A percentile compares a stretch with the other conserved stretches of the same genome.
phyloP scores from a whole-genome alignment of 2,888 invertebrate species.

The Acleris literana region DNA sequence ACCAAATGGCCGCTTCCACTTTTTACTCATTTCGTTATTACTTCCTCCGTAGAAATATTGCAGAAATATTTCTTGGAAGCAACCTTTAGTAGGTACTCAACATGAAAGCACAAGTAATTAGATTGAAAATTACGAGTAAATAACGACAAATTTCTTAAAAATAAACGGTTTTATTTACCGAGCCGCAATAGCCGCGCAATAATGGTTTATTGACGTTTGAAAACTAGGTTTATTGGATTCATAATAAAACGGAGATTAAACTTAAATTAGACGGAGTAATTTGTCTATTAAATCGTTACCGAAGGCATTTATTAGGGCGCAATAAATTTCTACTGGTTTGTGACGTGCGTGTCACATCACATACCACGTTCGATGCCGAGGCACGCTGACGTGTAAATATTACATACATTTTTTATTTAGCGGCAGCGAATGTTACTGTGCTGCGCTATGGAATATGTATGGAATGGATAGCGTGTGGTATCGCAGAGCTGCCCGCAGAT shows the following conservation, averaged over 20 bases:
- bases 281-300: constrained; percentile 49
- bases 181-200: constrained; percentile 55
- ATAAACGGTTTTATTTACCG: constrained; percentile 39
- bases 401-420: too few relatives aligned
- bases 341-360: constrained; percentile 26
- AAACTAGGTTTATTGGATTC: constrained; percentile 60
- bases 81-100: too few relatives aligned
- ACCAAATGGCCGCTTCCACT: not conserved
- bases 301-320: constrained; percentile 37
- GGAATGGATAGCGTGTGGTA: constrained; percentile 6
- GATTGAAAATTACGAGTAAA: not conserved
- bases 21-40: too few relatives aligned
- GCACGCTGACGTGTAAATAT: too few relatives aligned
- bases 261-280: constrained; percentile 50
- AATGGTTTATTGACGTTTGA: constrained; percentile 48
- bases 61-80: too few relatives aligned
- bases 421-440: too few relatives aligned
- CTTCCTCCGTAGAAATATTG: too few relatives aligned
- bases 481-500: constrained; percentile 8
- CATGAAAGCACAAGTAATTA: too few relatives aligned
- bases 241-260: constrained; percentile 45
- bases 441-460: not conserved
- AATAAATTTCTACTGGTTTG: constrained; percentile 37
- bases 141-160: constrained; percentile 10
- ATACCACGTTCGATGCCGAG: too few relatives aligned